Percentiles rank a stretch among this genome's conserved stretches.
These are phyloP conservation scores for Nesogale talazaci DNA, from an alignment of 2,113 vertebrate genomes.

Conservation along the genomic window DNA sequence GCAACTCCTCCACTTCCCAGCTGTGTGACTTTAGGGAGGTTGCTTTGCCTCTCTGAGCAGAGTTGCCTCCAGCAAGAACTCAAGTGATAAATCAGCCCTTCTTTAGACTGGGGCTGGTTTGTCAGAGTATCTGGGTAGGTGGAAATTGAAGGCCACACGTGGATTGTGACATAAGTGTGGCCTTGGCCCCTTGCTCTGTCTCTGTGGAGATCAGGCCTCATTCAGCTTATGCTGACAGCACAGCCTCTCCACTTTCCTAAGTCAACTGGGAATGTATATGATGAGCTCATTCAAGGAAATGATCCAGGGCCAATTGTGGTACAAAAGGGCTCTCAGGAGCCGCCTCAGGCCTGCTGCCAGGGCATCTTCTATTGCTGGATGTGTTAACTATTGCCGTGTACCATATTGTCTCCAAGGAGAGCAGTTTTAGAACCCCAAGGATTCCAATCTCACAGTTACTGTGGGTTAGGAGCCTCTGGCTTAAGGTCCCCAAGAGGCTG, in stretches of 20 bases:
- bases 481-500: background rate
- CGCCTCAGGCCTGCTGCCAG: background rate
- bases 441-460: background rate
- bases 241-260: background rate
- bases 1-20: background rate
- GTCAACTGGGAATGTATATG: background rate
- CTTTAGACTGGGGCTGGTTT: background rate
- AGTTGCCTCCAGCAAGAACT: background rate
- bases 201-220: background rate
- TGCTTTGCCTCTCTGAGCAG: background rate
- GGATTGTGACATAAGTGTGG: accelerated
- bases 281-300: background rate
- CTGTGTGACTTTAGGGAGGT: background rate
- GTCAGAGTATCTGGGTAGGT: background rate
- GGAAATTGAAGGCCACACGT: background rate
- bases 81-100: background rate
- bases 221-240: accelerated
- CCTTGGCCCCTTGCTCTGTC: background rate
- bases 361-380: background rate
- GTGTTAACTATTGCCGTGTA: background rate
- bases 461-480: background rate
- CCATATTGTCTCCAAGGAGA: background rate
- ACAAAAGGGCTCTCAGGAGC: background rate
- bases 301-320: background rate
- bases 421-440: background rate